Conservation (phyloP, 2,113 vertebrate species). For the Salvelinus fontinalis region DNA sequence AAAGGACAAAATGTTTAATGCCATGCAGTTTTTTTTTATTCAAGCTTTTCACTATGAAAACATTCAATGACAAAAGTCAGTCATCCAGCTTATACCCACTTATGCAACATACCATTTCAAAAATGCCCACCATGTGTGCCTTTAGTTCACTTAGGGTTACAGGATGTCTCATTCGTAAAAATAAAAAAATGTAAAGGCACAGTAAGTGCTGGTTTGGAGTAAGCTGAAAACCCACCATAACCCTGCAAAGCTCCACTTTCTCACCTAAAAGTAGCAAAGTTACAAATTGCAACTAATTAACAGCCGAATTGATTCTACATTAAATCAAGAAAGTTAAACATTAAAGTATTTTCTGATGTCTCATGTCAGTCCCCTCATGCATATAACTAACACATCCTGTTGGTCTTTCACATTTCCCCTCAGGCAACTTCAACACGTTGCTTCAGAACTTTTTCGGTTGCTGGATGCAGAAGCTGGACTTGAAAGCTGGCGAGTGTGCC, state of each 20-base stretch:
- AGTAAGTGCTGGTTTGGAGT: constrained; percentile 33
- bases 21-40: constrained; percentile 45
- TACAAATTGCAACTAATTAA: constrained; percentile 24
- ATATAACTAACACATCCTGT: constrained; percentile 35
- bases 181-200: constrained; percentile 18
- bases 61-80: not conserved
- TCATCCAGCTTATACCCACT: constrained; percentile 4
- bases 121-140: constrained; percentile 21
- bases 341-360: not conserved
- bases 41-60: constrained; percentile 34
- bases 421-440: not conserved
- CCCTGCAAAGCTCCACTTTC: constrained; percentile 7
- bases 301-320: constrained; percentile 5
- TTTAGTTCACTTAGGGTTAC: constrained; percentile 34
- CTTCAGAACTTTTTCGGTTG: constrained; percentile 90
- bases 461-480: constrained; percentile 81
- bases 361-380: constrained; percentile 18
- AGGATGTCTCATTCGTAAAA: constrained; percentile 8
- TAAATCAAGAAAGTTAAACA: constrained; percentile 13
- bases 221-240: constrained; percentile 21
- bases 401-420: constrained; percentile 23
- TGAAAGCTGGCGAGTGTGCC: constrained; percentile 60
- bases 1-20: not conserved
- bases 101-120: constrained; percentile 31
- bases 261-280: constrained; percentile 12